A percentile compares a stretch with the other conserved stretches of the same genome.
Conservation (phyloP, 2,888 invertebrate species). For the Apotomis turbidana region DNA sequence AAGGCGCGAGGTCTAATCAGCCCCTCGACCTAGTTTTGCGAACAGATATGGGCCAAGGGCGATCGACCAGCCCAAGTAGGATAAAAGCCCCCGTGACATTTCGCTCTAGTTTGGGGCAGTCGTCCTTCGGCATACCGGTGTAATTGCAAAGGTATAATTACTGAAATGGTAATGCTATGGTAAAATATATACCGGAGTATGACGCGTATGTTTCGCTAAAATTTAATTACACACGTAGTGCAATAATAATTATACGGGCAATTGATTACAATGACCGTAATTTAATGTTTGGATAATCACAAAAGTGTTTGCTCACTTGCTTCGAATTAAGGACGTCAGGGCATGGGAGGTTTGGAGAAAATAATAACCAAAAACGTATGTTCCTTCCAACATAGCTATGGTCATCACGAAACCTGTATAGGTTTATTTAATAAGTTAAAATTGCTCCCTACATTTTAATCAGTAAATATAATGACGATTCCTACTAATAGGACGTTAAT, state of each 20-base stretch:
- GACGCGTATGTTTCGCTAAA: background rate
- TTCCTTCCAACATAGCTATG: too few species aligned
- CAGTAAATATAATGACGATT: too few species aligned
- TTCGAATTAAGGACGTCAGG: too few species aligned
- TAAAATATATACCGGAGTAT: background rate
- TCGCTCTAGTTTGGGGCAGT: constrained; percentile 34
- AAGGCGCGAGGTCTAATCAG: constrained; percentile 41
- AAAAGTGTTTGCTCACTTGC: too few species aligned
- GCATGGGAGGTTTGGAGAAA: too few species aligned
- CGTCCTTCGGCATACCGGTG: constrained; percentile 19
- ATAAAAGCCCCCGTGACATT: constrained; percentile 42
- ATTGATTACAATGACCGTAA: background rate
- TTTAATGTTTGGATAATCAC: background rate
- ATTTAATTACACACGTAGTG: background rate
- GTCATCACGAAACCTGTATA: too few species aligned
- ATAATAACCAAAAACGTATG: too few species aligned
- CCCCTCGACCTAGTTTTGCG: constrained; percentile 52
- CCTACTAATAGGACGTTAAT: too few species aligned
- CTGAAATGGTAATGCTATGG: too few species aligned
- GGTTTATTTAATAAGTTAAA: too few species aligned
- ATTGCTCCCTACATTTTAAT: too few species aligned
- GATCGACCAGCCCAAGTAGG: constrained; percentile 56
- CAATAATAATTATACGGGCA: background rate
- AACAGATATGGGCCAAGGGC: constrained; percentile 68
- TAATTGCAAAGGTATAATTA: constrained; percentile 18